Conservation (phyloP, 1,140 invertebrate genomes). For the Saccostrea echinata region DNA sequence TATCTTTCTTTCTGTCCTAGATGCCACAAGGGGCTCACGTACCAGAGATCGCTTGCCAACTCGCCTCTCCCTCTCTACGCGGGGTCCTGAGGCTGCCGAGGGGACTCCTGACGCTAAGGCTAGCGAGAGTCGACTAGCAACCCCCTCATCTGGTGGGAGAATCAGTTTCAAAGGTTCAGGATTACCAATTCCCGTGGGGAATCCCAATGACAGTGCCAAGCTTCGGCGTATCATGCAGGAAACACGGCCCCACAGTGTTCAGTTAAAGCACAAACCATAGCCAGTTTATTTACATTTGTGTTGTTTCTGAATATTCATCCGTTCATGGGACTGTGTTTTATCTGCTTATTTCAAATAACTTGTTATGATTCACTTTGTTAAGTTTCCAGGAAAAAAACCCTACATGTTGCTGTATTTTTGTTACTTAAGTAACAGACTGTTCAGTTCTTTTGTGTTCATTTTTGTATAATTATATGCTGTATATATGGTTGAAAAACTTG, state of each 20-base stretch:
- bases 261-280: conserved; percentile 53
- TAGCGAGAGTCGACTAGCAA: conserved; percentile 74
- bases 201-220: conserved; percentile 72
- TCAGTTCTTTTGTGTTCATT: conserved; percentile 28
- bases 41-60: conserved; percentile 73
- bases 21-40: conserved; percentile 68
- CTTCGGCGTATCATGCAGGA: conserved; percentile 70
- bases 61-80: conserved; percentile 70
- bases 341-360: background rate
- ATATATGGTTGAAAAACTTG: background rate
- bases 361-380: conserved; percentile 32
- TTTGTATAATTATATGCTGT: background rate
- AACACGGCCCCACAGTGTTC: conserved; percentile 56
- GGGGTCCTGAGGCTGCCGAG: conserved; percentile 64
- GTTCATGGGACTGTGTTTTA: background rate
- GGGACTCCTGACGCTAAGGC: conserved; percentile 69
- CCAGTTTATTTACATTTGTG: conserved; percentile 27
- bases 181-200: conserved; percentile 74
- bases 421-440: background rate
- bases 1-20: conserved; percentile 67
- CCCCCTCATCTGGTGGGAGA: conserved; percentile 75
- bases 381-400: background rate
- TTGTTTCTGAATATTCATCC: background rate
- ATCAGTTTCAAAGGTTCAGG: conserved; percentile 75
- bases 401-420: background rate